Conservation (phyloP, 1,140 invertebrate species). For the Augochlora pura region DNA sequence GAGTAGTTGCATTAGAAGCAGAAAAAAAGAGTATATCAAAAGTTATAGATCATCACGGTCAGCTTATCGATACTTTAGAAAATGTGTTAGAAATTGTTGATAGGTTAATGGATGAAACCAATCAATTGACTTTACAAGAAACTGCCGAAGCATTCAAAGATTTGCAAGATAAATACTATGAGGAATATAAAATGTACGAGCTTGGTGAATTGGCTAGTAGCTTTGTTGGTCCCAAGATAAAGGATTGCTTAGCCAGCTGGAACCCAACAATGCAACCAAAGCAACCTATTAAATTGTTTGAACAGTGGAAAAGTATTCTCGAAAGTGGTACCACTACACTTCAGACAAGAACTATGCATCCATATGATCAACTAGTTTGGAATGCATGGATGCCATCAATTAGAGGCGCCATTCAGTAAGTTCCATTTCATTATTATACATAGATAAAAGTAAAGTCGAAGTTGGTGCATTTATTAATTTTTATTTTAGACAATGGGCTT, state of each 20-base stretch:
- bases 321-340: constrained; percentile 77
- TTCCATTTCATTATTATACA: constrained; percentile 31
- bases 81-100: constrained; percentile 87
- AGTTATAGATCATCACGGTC: constrained; percentile 87
- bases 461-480: constrained; percentile 2
- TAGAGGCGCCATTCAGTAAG: constrained; percentile 85
- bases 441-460: neutral
- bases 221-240: constrained; percentile 85
- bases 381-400: constrained; percentile 93
- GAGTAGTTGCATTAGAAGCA: constrained; percentile 88
- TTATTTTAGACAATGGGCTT: constrained; percentile 84
- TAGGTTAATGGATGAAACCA: constrained; percentile 82
- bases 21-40: constrained; percentile 88
- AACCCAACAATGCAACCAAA: constrained; percentile 85
- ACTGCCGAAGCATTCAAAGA: constrained; percentile 87
- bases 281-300: constrained; percentile 84
- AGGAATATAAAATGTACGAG: constrained; percentile 85
- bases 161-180: constrained; percentile 84
- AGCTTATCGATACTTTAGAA: constrained; percentile 87
- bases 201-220: constrained; percentile 84
- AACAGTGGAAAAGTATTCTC: constrained; percentile 87
- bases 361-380: constrained; percentile 92
- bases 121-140: constrained; percentile 85
- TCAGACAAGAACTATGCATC: constrained; percentile 83
- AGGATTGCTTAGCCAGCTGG: constrained; percentile 86